Conservation (phyloP, 1,140 invertebrate species). For the Ylistrum balloti region DNA sequence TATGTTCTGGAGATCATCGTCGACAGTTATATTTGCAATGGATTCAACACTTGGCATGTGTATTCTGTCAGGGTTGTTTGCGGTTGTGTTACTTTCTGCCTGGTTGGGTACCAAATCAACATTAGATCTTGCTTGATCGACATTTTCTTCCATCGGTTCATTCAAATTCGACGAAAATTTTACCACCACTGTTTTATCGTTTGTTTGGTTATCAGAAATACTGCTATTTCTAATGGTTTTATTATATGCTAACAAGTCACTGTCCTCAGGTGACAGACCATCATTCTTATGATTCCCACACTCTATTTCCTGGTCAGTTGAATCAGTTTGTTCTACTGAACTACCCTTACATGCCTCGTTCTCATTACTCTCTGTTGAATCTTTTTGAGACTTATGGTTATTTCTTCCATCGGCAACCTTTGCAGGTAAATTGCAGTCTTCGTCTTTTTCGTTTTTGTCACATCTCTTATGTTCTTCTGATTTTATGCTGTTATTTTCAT, state of each 20-base stretch:
- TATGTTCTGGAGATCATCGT: background rate
- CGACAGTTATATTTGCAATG: background rate
- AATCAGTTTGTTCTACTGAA: background rate
- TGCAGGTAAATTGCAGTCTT: background rate
- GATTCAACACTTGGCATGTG: background rate
- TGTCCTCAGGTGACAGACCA: background rate
- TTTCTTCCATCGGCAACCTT: background rate
- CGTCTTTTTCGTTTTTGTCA: background rate
- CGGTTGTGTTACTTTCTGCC: background rate
- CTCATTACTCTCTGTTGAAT: background rate
- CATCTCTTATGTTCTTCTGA: background rate
- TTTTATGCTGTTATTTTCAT: background rate
- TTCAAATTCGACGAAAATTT: conserved; percentile 48
- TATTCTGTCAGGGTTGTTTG: background rate
- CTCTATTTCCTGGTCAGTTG: background rate
- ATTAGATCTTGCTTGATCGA: conserved; percentile 20
- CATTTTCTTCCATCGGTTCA: background rate
- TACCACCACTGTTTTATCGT: conserved; percentile 49
- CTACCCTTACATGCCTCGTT: background rate
- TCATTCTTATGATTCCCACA: background rate
- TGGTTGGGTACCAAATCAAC: conserved; percentile 37
- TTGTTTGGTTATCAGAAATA: conserved; percentile 39
- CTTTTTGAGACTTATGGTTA: background rate
- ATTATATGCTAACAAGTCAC: background rate
- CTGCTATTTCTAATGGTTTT: conserved; percentile 11